A percentile compares a stretch with the other conserved stretches of the same genome.
Evolutionary conservation across 2,113 vertebrate genomes (phyloP).

Genomic region (Lophura nycthemera): DNA sequence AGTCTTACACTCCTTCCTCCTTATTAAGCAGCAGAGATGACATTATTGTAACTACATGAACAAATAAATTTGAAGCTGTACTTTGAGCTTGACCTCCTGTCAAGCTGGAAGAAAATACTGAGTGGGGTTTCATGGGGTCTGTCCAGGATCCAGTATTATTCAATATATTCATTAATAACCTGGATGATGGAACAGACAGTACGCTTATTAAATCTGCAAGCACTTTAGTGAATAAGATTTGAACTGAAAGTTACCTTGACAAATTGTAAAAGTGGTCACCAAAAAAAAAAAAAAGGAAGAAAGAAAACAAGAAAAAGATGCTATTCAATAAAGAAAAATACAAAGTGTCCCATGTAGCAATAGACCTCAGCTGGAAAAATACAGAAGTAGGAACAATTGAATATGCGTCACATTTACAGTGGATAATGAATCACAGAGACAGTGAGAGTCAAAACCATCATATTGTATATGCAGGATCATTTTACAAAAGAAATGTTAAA

Average conservation of each 20-base stretch:
- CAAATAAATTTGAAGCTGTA: neutral
- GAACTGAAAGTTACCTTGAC: conserved; percentile 55
- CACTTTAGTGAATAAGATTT: conserved; percentile 62
- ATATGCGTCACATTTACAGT: neutral
- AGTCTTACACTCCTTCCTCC: neutral
- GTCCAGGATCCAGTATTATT: conserved; percentile 42
- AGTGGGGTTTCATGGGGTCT: neutral
- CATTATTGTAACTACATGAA: neutral
- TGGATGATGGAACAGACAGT: conserved; percentile 62
- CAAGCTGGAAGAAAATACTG: neutral
- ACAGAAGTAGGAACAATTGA: neutral
- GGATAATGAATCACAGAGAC: neutral
- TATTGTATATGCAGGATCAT: neutral
- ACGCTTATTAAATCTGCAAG: conserved; percentile 61
- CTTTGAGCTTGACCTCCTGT: neutral
- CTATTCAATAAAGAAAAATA: conserved; percentile 22
- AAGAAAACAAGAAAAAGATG: neutral
- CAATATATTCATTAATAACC: conserved; percentile 63
- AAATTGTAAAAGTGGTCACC: conserved; percentile 44
- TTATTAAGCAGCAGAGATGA: neutral
- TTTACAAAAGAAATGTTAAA: neutral
- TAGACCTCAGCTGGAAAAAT: neutral
- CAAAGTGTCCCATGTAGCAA: neutral
- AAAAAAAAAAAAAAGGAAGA: neutral
- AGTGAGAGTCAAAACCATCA: neutral